phyloP scores from a whole-genome alignment of 2,113 vertebrate species.

The Ameiurus melas region DNA sequence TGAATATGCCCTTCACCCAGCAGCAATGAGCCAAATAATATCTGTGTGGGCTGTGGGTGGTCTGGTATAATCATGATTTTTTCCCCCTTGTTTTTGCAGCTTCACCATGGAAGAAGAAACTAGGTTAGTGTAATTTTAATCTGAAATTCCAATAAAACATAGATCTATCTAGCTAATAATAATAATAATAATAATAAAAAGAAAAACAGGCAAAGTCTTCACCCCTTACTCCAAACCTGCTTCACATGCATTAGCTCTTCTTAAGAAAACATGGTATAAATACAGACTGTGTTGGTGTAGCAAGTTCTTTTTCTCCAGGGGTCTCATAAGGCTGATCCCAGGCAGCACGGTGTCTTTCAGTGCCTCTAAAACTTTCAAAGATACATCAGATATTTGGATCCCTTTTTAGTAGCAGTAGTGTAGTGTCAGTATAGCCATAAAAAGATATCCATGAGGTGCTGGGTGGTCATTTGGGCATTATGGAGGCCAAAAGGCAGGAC shows the following conservation, averaged over 20 bases:
- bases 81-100: slow-evolving; percentile 67
- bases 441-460: background rate
- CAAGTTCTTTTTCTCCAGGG: background rate
- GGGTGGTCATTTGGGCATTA: background rate
- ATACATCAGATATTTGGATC: background rate
- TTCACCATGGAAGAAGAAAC: slow-evolving; percentile 91
- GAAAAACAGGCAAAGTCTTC: background rate
- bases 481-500: background rate
- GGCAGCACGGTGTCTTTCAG: background rate
- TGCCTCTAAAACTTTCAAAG: background rate
- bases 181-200: no score
- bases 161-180: background rate
- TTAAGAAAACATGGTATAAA: background rate
- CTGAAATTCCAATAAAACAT: background rate
- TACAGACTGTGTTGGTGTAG: background rate
- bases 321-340: background rate
- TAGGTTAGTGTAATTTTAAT: slow-evolving; percentile 71
- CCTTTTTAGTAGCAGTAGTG: background rate
- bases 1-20: background rate
- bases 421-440: background rate
- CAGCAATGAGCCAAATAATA: background rate
- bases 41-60: background rate
- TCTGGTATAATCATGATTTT: background rate
- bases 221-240: background rate
- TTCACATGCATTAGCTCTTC: background rate